Evolutionary conservation across 92 coral and sea anemone species (phyloP).

Genomic region (Parazoanthus darwini): DNA sequence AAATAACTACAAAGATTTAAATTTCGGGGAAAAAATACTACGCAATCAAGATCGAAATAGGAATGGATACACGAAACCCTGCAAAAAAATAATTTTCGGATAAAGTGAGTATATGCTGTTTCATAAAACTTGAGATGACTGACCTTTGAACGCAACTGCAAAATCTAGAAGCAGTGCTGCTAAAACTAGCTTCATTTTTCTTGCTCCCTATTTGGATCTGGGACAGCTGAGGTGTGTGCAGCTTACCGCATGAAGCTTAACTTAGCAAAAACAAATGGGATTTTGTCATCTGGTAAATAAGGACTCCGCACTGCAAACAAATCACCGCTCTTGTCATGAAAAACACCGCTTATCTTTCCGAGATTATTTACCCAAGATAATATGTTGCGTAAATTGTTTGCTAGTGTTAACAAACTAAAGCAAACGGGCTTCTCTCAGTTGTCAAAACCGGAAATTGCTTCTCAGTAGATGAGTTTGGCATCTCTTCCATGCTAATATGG

Average conservation of each 20-base stretch:
- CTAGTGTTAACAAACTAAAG: not conserved
- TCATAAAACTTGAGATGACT: not conserved
- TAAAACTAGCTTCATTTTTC: constrained; percentile 24
- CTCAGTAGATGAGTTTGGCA: not conserved
- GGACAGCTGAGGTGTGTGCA: constrained; percentile 12
- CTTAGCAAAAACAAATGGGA: not conserved
- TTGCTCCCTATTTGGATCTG: not conserved
- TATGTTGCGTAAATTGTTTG: not conserved
- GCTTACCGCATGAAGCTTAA: not conserved
- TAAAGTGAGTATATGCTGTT: not conserved
- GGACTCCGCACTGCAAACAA: constrained; percentile 13
- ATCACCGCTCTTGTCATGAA: constrained; percentile 20
- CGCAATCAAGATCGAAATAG: too few species aligned
- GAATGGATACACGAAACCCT: not conserved
- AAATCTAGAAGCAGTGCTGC: constrained; percentile 1
- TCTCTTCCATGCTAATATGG: not conserved
- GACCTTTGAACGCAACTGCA: constrained; percentile 1
- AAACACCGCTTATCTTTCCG: not conserved
- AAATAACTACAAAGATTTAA: not conserved
- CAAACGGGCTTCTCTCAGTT: not conserved
- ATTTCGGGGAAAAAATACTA: not conserved
- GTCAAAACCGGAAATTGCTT: constrained; percentile 13
- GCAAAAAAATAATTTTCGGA: not conserved
- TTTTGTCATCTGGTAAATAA: constrained; percentile 21
- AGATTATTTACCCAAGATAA: constrained; percentile 10